Evolutionary conservation across 2,888 invertebrate species (phyloP).

Genomic region (Hirtodrosophila confusa): DNA sequence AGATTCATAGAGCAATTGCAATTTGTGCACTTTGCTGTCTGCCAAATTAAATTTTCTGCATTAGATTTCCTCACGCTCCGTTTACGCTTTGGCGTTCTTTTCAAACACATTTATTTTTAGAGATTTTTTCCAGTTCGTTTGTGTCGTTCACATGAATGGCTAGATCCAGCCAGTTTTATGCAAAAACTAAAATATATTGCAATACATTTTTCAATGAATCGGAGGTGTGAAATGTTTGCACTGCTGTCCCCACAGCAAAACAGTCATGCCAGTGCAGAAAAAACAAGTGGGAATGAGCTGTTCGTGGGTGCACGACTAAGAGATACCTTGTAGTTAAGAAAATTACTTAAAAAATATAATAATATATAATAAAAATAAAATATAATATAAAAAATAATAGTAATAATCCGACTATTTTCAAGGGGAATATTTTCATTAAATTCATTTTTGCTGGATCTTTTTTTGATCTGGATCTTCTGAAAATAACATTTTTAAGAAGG

Average conservation of each 20-base stretch:
- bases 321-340: conserved; percentile 9
- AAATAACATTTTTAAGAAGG: too few species aligned
- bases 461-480: too few species aligned
- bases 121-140: conserved; percentile 63
- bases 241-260: conserved; percentile 13
- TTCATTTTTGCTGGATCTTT: too few species aligned
- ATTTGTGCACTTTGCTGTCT: conserved; percentile 43
- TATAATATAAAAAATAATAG: too few species aligned
- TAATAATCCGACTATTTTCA: too few species aligned
- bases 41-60: conserved; percentile 58
- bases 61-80: conserved; percentile 33
- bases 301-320: neutral
- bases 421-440: too few species aligned
- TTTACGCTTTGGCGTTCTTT: conserved; percentile 27
- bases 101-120: conserved; percentile 51
- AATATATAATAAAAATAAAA: too few species aligned
- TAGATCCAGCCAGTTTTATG: conserved; percentile 42
- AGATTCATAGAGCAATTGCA: conserved; percentile 60
- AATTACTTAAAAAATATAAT: too few species aligned
- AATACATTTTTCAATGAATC: conserved; percentile 61
- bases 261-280: conserved; percentile 2
- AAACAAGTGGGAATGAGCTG: neutral
- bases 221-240: conserved; percentile 66
- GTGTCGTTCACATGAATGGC: conserved; percentile 47
- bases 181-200: conserved; percentile 49